Percentiles rank a stretch among this genome's conserved stretches.
Conservation (phyloP, 2,113 vertebrate genomes). For the Hyaena hyaena region DNA sequence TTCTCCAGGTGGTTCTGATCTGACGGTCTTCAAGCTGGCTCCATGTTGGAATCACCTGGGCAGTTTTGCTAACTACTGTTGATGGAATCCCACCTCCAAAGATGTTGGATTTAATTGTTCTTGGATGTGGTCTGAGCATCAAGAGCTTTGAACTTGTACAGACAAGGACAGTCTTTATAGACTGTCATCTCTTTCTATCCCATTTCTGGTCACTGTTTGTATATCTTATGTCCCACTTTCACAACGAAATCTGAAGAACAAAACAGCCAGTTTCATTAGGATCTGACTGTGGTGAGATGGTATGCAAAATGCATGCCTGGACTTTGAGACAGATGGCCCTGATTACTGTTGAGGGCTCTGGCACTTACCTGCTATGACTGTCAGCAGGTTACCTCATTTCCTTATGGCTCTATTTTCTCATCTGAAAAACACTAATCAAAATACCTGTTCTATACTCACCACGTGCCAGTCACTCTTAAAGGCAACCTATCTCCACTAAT, state of each 20-base stretch:
- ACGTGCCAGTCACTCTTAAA: not conserved
- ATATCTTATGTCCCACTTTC: not conserved
- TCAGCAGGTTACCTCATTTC: not conserved
- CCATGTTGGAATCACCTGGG: not conserved
- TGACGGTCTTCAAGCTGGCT: not conserved
- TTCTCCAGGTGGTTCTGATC: not conserved
- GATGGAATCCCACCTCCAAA: not conserved
- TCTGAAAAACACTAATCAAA: constrained; percentile 12
- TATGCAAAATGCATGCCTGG: not conserved
- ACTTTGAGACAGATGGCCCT: not conserved
- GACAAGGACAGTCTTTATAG: not conserved
- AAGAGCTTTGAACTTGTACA: not conserved
- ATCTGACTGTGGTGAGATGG: not conserved
- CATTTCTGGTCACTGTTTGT: not conserved
- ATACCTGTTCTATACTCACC: not conserved
- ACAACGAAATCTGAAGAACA: not conserved
- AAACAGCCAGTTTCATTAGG: not conserved
- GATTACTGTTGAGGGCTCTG: not conserved
- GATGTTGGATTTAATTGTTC: constrained; percentile 8
- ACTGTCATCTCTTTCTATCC: not conserved
- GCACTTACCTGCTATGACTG: not conserved
- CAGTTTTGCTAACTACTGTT: not conserved
- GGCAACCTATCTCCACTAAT: not conserved
- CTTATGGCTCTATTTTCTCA: constrained; percentile 16
- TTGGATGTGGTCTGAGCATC: not conserved